Evolutionary conservation across 2,888 invertebrate genomes (phyloP), one percentile per base, ranked within the genome.

Genomic region (Cyclophora punctaria): DNA sequence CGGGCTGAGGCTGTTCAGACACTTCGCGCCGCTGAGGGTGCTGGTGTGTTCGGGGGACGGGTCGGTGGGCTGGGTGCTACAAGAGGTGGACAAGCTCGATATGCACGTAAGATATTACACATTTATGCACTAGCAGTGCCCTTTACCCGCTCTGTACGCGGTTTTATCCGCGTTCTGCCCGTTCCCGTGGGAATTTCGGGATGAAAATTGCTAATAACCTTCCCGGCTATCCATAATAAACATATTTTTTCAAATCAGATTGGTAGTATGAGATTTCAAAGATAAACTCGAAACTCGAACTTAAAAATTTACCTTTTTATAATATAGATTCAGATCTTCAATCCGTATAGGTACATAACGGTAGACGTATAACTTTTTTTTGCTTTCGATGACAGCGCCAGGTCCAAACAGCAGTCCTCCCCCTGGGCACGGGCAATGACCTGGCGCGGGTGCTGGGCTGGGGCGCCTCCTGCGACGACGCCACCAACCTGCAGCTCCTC

Each of bases 41-140:
- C 90, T 98, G 60, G 97, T 98, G 54, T 98, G 98, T 90, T 98
- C 98, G 46, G 98, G 98, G 0, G 98, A 99, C 80, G 98, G 98
- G 33, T 98, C 97, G 41, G 97, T 98, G 5, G 98, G 98, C 49
- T 99, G 98, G 98, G 98, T 99, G 55, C 91, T 99, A 57, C 95
- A 96, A 60, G 98, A 98, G 83, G 96, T 98, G 62, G 98, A 98
- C 85, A 94, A 95, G 68, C 91, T 98, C 63, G 95, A 96, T 74
- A 95, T 98, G 94, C 96, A 97, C 84, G 97, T 98, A 84, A 92
- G 94, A 20, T 20, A 20, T 1, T 20, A 20, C 20, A 20, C 20
- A 20, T 20, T 20, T 20, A 20, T 20, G 20, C 20, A 20, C 20
- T 20, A 20, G 20, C 20, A 20, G 20, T 20, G 20, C 20, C 20